Evolutionary conservation across 2,797 vertebrate species (phyloP).

Genomic region (Synaphobranchus kaupii): DNA sequence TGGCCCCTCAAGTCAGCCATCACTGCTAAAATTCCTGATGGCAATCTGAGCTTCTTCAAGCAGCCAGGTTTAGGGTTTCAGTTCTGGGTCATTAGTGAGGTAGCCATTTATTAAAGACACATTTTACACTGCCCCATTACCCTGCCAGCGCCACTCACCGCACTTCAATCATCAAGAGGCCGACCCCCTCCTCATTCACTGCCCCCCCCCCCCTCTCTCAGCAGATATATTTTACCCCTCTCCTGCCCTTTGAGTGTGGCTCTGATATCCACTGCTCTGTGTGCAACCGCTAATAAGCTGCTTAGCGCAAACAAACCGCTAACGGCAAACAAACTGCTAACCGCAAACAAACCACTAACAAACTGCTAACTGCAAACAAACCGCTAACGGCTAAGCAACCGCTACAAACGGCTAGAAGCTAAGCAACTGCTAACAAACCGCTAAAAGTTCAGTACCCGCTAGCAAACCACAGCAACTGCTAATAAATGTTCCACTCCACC

Average conservation of each 20-base stretch:
- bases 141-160: slow-evolving; percentile 48
- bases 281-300: neutral
- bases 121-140: slow-evolving; percentile 60
- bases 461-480: too few relatives aligned
- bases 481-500: too few relatives aligned
- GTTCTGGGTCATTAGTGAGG: slow-evolving; percentile 66
- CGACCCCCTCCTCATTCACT: slow-evolving; percentile 42
- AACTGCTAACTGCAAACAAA: neutral
- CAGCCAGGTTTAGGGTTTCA: slow-evolving; percentile 71
- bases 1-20: slow-evolving; percentile 46
- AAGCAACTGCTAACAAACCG: neutral
- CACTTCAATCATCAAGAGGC: slow-evolving; percentile 60
- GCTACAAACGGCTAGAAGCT: neutral
- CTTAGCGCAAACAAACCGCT: neutral
- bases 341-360: neutral
- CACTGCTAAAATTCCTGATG: slow-evolving; percentile 73
- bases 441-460: too few relatives aligned
- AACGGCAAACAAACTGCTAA: neutral
- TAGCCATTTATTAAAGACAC: slow-evolving; percentile 76
- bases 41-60: slow-evolving; percentile 67
- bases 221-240: neutral
- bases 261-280: neutral
- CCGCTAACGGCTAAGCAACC: too few relatives aligned
- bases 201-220: neutral
- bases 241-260: neutral